phyloP scores from a whole-genome alignment of 2,797 vertebrate genomes.

The Pseudochirops cupreus region DNA sequence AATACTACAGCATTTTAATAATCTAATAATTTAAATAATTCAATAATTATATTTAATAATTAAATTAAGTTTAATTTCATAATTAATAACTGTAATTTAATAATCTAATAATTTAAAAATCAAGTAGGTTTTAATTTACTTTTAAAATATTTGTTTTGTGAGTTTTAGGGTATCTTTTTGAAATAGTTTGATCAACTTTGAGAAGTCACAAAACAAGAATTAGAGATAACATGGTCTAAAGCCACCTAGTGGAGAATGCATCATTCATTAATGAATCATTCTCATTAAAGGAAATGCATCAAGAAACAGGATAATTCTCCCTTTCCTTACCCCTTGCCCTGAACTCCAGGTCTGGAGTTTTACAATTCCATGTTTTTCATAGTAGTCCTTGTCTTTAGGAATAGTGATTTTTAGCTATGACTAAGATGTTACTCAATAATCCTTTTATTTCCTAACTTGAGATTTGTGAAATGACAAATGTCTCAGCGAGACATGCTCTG shows the following conservation, averaged over 20 bases:
- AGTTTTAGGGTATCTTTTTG: constrained; percentile 8
- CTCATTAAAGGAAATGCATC: not conserved
- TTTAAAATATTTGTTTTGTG: constrained; percentile 41
- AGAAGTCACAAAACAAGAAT: constrained; percentile 28
- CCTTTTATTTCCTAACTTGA: constrained; percentile 36
- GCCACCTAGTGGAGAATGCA: not conserved
- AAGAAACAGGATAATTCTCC: not conserved
- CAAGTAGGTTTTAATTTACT: not conserved
- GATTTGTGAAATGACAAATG: constrained; percentile 35
- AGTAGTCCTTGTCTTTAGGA: not conserved
- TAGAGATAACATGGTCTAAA: constrained; percentile 16
- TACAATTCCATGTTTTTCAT: not conserved
- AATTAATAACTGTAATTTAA: no score
- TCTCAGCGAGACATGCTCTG: not conserved
- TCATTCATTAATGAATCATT: not conserved
- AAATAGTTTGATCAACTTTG: constrained; percentile 39
- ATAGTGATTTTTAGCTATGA: constrained; percentile 20
- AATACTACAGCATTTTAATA: not conserved
- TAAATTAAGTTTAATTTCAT: no score
- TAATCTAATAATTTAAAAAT: not conserved
- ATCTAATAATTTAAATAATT: not conserved
- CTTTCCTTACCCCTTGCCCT: not conserved
- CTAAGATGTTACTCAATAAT: not conserved
- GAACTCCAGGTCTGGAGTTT: constrained; percentile 22
- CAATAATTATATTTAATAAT: no score